Conservation (phyloP, 64 coral and sea anemone genomes). For the Montipora sp. region DNA sequence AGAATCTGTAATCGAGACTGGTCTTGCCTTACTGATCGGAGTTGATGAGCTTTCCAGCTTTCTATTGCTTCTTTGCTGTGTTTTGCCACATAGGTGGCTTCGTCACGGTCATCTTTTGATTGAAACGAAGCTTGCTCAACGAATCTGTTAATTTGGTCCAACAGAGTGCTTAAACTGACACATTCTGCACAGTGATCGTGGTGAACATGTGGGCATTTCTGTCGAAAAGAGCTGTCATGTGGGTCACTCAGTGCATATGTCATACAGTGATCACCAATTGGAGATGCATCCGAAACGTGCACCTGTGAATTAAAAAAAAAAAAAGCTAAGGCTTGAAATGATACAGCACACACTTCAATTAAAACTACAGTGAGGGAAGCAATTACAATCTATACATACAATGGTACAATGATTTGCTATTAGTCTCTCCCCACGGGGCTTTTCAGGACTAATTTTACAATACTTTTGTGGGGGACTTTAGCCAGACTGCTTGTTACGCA, state of each 20-base stretch:
- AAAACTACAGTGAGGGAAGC: slow-evolving; percentile 1
- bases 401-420: no score
- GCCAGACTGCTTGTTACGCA: no score
- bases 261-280: slow-evolving; percentile 18
- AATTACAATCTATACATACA: background rate
- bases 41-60: slow-evolving; percentile 45
- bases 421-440: no score
- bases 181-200: slow-evolving; percentile 10
- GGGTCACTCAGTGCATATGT: slow-evolving; percentile 25
- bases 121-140: slow-evolving; percentile 19
- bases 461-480: no score
- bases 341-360: background rate
- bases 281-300: background rate
- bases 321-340: background rate
- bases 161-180: background rate
- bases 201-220: slow-evolving; percentile 5
- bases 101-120: slow-evolving; percentile 33
- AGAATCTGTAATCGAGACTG: slow-evolving; percentile 23
- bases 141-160: background rate
- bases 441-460: no score
- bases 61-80: slow-evolving; percentile 26
- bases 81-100: slow-evolving; percentile 17
- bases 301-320: background rate
- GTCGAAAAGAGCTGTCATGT: background rate
- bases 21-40: slow-evolving; percentile 35